Base-by-base conservation (phyloP, 2,888 invertebrate genomes). In the Erebia ligea region DNA sequence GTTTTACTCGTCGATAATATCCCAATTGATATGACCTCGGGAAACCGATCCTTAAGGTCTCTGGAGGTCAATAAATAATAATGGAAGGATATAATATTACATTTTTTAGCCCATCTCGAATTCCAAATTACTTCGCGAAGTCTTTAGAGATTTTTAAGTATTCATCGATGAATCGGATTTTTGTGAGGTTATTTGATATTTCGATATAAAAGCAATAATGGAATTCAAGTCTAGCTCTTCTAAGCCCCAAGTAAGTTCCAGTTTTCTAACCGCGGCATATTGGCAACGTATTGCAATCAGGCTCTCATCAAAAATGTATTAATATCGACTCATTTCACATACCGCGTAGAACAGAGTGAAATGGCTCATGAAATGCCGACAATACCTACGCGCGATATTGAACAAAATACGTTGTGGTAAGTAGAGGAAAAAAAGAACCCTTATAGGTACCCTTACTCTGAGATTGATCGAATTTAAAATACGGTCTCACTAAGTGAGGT, bases 241-340 rank as follows among this genome's bases (percentile, higher is more conserved):
- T 19, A 54, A 21, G 19, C 10, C 8, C 9, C 19, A 4, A 56
- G 21, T 15, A 9, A 52, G n/a, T 40, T 59, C 13, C 6, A 45
- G 4, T 48, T 13, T 45, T 17, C 45, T 62, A 62, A 21, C 45
- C 45, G 45, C 61, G 5, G 61, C 19, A 19, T 45, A 61, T 45
- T 61, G 62, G 19, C 21, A 21, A 48, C 45, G 45, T 62, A 48
- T 48, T 62, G 62, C 62, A 62, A 62, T 62, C 62, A 21, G 48
- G 15, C 48, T 61, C 25, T 21, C 62, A 62, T 62, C 62, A 62
- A 48, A 62, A 62, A 62, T 62, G 62, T 48, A 62, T 62, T 62
- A 62, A 62, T 48, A 48, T 62, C 62, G 62, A 62, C 21, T 48
- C 48, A 48, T 62, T 62, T 25, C 61, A 19, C 62, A 21, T 21